Percentiles rank a stretch among this genome's conserved stretches.
phyloP scores from a whole-genome alignment of 2,888 invertebrate genomes.

The Labia minor region DNA sequence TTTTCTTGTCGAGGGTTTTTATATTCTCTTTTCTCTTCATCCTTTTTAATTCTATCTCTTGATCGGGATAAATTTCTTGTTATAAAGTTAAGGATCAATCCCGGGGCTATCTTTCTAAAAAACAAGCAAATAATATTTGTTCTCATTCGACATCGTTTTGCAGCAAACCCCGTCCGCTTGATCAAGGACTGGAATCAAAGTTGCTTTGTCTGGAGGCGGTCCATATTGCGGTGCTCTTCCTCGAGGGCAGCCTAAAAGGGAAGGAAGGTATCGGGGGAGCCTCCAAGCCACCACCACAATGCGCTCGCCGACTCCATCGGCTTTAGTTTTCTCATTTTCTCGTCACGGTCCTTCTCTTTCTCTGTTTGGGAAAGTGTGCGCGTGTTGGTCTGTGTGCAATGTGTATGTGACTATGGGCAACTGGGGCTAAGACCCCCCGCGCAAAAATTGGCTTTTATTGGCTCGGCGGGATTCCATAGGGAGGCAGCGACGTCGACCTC shows the following conservation, averaged over 20 bases:
- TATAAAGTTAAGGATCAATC: not conserved
- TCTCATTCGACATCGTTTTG: no score
- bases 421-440: constrained; percentile 4
- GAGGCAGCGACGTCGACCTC: not conserved
- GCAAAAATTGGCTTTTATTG: constrained; percentile 13
- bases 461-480: not conserved
- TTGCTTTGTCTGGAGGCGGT: not conserved
- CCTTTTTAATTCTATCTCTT: no score
- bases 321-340: constrained; percentile 3
- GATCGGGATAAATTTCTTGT: no score
- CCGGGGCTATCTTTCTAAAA: not conserved
- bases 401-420: not conserved
- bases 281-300: not conserved
- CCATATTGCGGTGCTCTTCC: constrained; percentile 1
- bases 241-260: not conserved
- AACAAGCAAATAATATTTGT: not conserved
- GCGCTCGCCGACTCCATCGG: not conserved
- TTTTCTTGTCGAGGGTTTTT: no score
- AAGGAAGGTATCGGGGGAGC: not conserved
- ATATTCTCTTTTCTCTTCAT: no score
- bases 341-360: no score
- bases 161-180: not conserved
- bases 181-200: not conserved
- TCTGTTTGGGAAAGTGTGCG: no score
- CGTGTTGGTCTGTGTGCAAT: no score